Evolutionary conservation across 2,888 invertebrate species (phyloP).

Genomic region (Anthrax anthrax): DNA sequence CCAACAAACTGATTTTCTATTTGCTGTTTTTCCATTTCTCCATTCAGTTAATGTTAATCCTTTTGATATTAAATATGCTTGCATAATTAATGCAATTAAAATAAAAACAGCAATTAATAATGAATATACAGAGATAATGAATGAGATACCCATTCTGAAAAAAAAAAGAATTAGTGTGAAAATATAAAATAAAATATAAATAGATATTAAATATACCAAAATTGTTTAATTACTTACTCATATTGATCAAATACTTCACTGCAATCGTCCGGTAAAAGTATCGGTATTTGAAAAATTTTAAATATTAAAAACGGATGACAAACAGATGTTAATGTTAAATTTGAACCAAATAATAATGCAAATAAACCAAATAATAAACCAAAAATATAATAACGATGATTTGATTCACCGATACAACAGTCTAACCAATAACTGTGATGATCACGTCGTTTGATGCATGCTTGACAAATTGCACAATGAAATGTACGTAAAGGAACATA

Average conservation of each 20-base stretch:
- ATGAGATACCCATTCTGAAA: conserved; percentile 42
- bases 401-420: conserved; percentile 69
- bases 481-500: conserved; percentile 52
- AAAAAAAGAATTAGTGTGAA: conserved; percentile 9
- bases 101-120: conserved; percentile 36
- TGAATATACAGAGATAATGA: conserved; percentile 41
- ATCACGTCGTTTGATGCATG: conserved; percentile 61
- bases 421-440: conserved; percentile 75
- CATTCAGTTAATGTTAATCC: conserved; percentile 39
- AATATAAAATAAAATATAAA: background rate
- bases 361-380: conserved; percentile 50
- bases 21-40: conserved; percentile 22
- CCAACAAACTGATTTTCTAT: conserved; percentile 19
- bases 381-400: conserved; percentile 58
- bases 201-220: background rate
- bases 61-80: conserved; percentile 34
- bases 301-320: conserved; percentile 54
- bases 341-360: conserved; percentile 58
- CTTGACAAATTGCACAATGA: conserved; percentile 72
- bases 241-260: conserved; percentile 67
- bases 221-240: conserved; percentile 41
- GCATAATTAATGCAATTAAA: conserved; percentile 35
- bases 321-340: conserved; percentile 72
- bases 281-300: conserved; percentile 25
- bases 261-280: conserved; percentile 72